These are phyloP conservation scores for Drosophila barbarae DNA, from an alignment of 2,888 invertebrate species.

Conservation along the genomic window DNA sequence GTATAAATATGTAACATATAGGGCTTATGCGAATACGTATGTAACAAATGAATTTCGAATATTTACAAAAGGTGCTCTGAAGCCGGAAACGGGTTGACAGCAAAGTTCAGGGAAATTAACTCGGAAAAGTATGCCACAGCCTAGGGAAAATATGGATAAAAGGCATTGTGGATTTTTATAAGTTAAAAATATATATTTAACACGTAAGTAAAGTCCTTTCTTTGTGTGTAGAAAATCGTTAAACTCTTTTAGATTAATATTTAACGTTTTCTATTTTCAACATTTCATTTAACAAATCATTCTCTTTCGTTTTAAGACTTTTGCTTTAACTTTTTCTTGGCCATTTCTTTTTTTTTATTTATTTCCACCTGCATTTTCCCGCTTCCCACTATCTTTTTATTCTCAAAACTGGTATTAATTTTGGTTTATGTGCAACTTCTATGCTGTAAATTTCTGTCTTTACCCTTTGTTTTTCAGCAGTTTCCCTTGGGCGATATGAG, in stretches of 20 bases:
- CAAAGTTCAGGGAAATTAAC: conserved; percentile 20
- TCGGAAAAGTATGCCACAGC: neutral
- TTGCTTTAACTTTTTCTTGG: neutral
- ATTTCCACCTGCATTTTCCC: neutral
- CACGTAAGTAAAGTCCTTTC: neutral
- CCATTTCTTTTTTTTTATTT: conserved; percentile 2
- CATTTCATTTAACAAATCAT: neutral
- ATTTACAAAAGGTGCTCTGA: conserved; percentile 22
- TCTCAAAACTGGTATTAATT: conserved; percentile 59
- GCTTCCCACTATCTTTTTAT: conserved; percentile 1
- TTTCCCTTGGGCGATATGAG: conserved; percentile 17
- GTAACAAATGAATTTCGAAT: conserved; percentile 26
- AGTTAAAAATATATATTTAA: neutral
- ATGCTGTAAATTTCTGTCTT: conserved; percentile 51
- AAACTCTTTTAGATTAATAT: too few relatives aligned
- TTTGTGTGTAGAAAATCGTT: neutral
- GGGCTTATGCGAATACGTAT: conserved; percentile 16
- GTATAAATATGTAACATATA: neutral
- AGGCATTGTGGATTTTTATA: neutral
- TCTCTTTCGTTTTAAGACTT: neutral
- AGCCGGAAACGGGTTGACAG: neutral
- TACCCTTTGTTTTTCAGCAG: conserved; percentile 50
- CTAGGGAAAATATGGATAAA: neutral
- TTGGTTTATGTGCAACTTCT: conserved; percentile 71
- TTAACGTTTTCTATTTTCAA: neutral